Conservation (phyloP, 1,140 invertebrate genomes). For the Saccostrea echinata region DNA sequence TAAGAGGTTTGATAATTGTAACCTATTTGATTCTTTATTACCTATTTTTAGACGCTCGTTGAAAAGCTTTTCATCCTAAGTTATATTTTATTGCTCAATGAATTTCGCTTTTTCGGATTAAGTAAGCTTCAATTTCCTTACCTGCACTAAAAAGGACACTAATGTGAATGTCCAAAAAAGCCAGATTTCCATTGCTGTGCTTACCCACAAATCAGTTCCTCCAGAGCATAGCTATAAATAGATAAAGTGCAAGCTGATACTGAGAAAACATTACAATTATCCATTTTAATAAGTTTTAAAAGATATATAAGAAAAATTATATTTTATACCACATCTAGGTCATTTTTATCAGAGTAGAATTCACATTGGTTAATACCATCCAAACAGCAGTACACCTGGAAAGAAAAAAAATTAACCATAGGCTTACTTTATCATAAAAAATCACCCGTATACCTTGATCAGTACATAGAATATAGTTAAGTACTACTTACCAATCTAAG, state of each 20-base stretch:
- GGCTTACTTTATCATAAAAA: not conserved
- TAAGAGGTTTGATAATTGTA: too few relatives aligned
- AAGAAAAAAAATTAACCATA: not conserved
- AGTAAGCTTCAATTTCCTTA: not conserved
- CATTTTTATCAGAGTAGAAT: not conserved
- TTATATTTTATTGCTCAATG: not conserved
- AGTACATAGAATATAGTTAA: not conserved
- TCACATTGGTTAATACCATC: not conserved
- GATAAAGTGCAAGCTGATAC: not conserved
- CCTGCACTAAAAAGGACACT: not conserved
- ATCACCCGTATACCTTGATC: not conserved
- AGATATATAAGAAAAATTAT: not conserved
- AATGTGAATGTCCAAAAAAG: not conserved
- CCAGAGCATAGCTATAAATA: not conserved
- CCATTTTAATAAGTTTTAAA: too few relatives aligned
- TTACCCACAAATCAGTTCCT: not conserved
- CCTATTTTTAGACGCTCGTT: not conserved
- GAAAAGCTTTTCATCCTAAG: not conserved
- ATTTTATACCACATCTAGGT: not conserved
- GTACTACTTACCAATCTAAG: not conserved
- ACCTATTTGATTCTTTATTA: too few relatives aligned
- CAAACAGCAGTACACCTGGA: not conserved
- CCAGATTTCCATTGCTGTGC: not conserved
- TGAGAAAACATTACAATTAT: not conserved
- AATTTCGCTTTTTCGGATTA: not conserved